Conservation (phyloP, 2,113 vertebrate genomes). For the Microcebus ravelobensis region DNA sequence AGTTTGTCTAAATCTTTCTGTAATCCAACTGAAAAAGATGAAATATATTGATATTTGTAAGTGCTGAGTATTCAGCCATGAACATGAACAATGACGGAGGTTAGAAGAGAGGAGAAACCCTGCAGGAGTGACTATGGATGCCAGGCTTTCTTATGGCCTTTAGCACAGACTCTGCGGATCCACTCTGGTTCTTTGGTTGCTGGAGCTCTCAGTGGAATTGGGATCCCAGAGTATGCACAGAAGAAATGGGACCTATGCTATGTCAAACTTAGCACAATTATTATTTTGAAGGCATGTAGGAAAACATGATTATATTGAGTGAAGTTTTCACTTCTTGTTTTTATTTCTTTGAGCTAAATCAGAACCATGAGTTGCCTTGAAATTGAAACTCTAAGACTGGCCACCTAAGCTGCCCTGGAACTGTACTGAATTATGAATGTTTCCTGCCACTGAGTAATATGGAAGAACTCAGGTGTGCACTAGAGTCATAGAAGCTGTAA, state of each 20-base stretch:
- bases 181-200: not conserved
- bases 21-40: not conserved
- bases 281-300: not conserved
- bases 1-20: constrained; percentile 26
- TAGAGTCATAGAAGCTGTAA: not conserved
- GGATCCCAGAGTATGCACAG: not conserved
- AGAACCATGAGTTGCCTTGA: not conserved
- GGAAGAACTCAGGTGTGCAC: not conserved
- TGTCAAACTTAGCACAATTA: not conserved
- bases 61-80: not conserved
- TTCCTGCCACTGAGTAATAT: not conserved
- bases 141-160: not conserved
- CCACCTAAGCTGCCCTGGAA: not conserved
- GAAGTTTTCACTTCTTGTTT: not conserved
- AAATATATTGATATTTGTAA: not conserved
- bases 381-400: not conserved
- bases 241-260: not conserved
- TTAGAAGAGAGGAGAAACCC: not conserved
- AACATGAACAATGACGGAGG: not conserved
- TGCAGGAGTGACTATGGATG: too few relatives aligned
- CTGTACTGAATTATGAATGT: not conserved
- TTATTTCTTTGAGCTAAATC: not conserved
- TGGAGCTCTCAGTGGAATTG: not conserved
- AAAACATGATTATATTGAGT: not conserved
- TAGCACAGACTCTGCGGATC: not conserved